phyloP scores from a whole-genome alignment of 2,113 vertebrate species.

The Nibea coibor region DNA sequence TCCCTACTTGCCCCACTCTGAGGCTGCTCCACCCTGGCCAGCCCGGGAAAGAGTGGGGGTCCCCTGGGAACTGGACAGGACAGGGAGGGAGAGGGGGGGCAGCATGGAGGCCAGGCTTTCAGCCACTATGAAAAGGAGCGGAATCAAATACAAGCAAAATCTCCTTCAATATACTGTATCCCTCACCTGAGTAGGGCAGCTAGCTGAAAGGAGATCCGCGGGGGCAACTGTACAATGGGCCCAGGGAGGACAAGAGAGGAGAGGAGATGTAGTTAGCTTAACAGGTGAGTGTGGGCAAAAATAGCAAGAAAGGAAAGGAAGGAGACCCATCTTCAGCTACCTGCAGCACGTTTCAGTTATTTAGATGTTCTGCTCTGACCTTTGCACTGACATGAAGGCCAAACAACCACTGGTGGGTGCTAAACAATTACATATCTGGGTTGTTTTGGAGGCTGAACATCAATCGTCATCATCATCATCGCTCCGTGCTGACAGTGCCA shows the following conservation, averaged over 20 bases:
- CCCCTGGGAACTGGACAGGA: conserved; percentile 85
- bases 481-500: no score
- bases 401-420: no score
- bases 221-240: conserved; percentile 79
- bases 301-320: conserved; percentile 1
- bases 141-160: conserved; percentile 86
- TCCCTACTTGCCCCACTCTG: conserved; percentile 85
- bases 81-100: conserved; percentile 58
- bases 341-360: background rate
- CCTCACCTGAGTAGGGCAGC: conserved; percentile 81
- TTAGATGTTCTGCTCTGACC: background rate
- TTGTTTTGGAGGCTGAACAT: background rate
- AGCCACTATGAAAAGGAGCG: conserved; percentile 84
- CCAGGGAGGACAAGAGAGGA: conserved; percentile 62
- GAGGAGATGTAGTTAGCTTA: conserved; percentile 52
- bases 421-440: background rate
- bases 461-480: background rate
- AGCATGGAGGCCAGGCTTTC: conserved; percentile 84
- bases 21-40: conserved; percentile 86
- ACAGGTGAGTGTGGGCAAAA: conserved; percentile 33
- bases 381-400: background rate
- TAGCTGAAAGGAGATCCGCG: conserved; percentile 77
- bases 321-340: background rate
- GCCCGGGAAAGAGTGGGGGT: conserved; percentile 85
- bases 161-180: conserved; percentile 84